Base-by-base conservation (phyloP, 2,888 invertebrate genomes). In the Camptogramma bilineatum region DNA sequence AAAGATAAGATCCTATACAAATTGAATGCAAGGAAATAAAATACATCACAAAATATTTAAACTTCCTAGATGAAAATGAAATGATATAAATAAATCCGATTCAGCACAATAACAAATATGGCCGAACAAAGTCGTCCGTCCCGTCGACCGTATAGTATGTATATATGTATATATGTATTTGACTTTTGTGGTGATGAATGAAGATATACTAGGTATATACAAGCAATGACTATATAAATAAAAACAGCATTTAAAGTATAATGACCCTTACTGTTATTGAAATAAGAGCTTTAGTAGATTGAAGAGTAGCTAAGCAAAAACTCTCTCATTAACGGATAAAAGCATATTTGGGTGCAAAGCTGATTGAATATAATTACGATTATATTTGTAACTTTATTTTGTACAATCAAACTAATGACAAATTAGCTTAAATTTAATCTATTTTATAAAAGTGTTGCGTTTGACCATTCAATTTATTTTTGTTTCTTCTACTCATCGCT, bases 61-160 rank as follows among this genome's bases (percentile, higher is more conserved):
- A 80, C 78, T 84, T 83, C 79, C 75, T 79, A 84, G 79, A 85
- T 81, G 83, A 80, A 86, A 90, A 86, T 81, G 76, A 85, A 86
- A 82, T 79, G 80, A 82, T 94, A 94, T 94, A 95, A 95, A 95
- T 95, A 95, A 88, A 88, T 87, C 85, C 82, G 80, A 86, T 85
- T 93, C 94, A 94, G 94, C 95, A 95, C 95, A 95, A 95, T 95
- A 96, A 96, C 96, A 96, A 96, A 96, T 95, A 96, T 96, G 96
- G 96, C 96, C 77, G 82, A 75, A 76, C 76, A 48, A 64, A 46
- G 50, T 57, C 39, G 50, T 28, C 42, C 48, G 71, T 66, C 69
- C 69, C 65, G 69, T 72, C 67, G 75, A 73, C 73, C 73, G 70
- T 70, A 57, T 51, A 34, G 24, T 51, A 17, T 24, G n/a, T 56